phyloP scores from a whole-genome alignment of 30 jellyfish, hydroid and myxozoan species.

The Cassiopea xamachana region DNA sequence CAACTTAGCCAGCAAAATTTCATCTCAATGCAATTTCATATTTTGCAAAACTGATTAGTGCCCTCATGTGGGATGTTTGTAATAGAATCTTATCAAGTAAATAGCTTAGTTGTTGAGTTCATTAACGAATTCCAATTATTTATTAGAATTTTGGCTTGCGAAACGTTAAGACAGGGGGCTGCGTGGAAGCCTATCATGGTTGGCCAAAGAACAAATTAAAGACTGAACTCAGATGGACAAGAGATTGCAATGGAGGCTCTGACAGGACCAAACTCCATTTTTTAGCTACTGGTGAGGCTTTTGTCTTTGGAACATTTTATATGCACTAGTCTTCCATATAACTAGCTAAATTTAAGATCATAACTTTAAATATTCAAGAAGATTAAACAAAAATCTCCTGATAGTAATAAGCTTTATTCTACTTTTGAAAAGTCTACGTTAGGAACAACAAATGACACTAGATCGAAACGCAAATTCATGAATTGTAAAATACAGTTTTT shows the following conservation, averaged over 20 bases:
- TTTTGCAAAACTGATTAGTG: too few relatives aligned
- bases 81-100: too few relatives aligned
- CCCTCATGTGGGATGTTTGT: too few relatives aligned
- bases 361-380: too few relatives aligned
- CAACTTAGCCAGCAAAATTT: background rate
- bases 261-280: slow-evolving; percentile 44
- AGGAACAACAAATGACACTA: too few relatives aligned
- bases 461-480: too few relatives aligned
- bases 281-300: slow-evolving; percentile 18
- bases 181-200: slow-evolving; percentile 45
- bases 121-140: background rate
- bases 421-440: too few relatives aligned
- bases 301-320: background rate
- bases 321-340: background rate
- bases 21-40: too few relatives aligned
- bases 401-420: too few relatives aligned
- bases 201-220: slow-evolving; percentile 43
- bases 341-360: too few relatives aligned
- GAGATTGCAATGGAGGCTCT: slow-evolving; percentile 28
- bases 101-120: background rate
- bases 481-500: too few relatives aligned
- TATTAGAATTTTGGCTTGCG: slow-evolving; percentile 46
- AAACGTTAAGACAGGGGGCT: slow-evolving; percentile 15
- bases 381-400: too few relatives aligned
- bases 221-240: slow-evolving; percentile 21